These are phyloP conservation scores for Cygnus buccinator DNA, from an alignment of 2,113 vertebrate species.

Conservation along the genomic window DNA sequence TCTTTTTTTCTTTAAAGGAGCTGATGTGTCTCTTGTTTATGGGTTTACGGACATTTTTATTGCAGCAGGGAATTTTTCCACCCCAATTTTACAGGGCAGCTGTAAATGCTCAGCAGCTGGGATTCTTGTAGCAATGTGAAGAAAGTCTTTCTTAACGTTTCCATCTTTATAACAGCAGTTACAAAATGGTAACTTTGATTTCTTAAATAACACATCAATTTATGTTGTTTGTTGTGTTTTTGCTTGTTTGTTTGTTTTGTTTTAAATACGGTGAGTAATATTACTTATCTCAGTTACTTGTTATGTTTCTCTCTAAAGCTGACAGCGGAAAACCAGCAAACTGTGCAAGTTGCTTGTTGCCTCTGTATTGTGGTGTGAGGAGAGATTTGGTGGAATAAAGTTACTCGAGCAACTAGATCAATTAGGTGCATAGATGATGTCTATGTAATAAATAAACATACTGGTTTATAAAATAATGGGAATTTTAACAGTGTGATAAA, in stretches of 20 bases:
- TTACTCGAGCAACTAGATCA: background rate
- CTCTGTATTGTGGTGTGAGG: background rate
- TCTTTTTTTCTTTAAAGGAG: background rate
- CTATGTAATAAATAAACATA: background rate
- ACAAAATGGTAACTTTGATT: background rate
- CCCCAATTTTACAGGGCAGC: slow-evolving; percentile 7
- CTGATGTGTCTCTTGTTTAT: slow-evolving; percentile 26
- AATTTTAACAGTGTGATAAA: background rate
- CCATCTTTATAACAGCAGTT: background rate
- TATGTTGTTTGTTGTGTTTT: background rate
- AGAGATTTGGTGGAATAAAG: background rate
- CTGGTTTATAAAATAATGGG: background rate
- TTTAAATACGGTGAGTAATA: background rate
- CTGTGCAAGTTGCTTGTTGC: background rate
- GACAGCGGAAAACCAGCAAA: background rate
- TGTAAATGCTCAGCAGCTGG: slow-evolving; percentile 36
- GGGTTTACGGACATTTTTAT: slow-evolving; percentile 36
- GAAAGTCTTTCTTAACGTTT: slow-evolving; percentile 34
- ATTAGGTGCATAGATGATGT: background rate
- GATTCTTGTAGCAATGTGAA: slow-evolving; percentile 33
- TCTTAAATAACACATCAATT: background rate
- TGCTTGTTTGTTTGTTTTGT: background rate
- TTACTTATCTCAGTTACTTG: background rate
- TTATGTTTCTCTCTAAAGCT: background rate
- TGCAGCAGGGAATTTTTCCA: slow-evolving; percentile 29